These are phyloP conservation scores for Rhinatrema bivittatum DNA, from an alignment of 2,797 vertebrate species.

Conservation along the genomic window DNA sequence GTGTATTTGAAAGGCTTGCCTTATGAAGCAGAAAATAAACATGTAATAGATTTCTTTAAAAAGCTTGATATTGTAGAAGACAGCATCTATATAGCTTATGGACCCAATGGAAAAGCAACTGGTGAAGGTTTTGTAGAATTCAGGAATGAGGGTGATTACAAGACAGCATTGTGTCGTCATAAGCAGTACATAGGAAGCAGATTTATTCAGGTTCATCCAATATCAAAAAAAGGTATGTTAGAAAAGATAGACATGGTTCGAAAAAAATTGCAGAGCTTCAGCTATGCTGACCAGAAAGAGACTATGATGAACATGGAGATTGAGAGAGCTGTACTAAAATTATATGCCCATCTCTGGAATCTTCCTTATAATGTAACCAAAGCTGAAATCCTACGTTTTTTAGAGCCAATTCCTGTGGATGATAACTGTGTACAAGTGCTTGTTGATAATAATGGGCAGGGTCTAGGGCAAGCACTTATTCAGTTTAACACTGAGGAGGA, in stretches of 20 bases:
- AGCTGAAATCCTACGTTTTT: constrained; percentile 87
- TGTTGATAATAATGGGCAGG: constrained; percentile 83
- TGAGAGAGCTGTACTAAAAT: constrained; percentile 57
- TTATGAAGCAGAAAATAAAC: constrained; percentile 93
- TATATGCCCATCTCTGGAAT: constrained; percentile 92
- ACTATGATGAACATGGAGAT: constrained; percentile 62
- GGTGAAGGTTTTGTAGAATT: constrained; percentile 97
- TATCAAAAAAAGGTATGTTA: constrained; percentile 90
- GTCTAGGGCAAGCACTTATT: constrained; percentile 90
- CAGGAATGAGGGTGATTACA: constrained; percentile 85
- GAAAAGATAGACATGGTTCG: constrained; percentile 92
- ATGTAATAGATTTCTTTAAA: constrained; percentile 95
- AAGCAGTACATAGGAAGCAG: constrained; percentile 97
- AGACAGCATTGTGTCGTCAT: constrained; percentile 85
- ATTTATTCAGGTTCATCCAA: constrained; percentile 95
- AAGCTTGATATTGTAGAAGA: constrained; percentile 90
- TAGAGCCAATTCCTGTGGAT: constrained; percentile 85
- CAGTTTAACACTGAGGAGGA: constrained; percentile 94
- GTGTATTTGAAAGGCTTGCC: constrained; percentile 95
- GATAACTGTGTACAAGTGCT: constrained; percentile 88
- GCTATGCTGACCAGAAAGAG: constrained; percentile 77
- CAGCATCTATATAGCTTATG: constrained; percentile 93
- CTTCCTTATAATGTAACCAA: constrained; percentile 93
- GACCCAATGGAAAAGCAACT: constrained; percentile 90
- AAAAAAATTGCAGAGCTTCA: constrained; percentile 78